Evolutionary conservation across 92 coral and sea anemone genomes (phyloP), one percentile per base, ranked within the genome.

Genomic region (Bergia puertoricense): DNA sequence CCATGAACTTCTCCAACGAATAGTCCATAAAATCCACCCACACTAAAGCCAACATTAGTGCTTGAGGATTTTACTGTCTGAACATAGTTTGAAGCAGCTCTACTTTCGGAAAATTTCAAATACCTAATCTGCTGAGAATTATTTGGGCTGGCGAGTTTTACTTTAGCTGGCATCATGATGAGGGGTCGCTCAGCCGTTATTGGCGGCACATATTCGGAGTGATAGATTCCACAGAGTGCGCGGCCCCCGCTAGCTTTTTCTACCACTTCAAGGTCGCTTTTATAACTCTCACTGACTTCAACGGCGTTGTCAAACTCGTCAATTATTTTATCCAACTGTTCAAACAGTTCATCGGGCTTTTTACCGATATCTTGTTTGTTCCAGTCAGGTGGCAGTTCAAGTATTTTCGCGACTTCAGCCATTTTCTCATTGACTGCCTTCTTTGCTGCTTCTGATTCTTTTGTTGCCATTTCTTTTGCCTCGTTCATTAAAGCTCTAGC

Each of bases 301-400:
- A 90, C 86, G 7, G 23, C 87, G n/a, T 38, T 72, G 82, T 54
- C 79, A 86, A 41, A 85, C 36, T 71, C 23, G 7, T 69, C 41
- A 41, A 86, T 66, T 71, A 90, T 80, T 38, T 67, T 48, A 56
- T 86, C 86, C 42, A 90, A 54, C 59, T 78, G 81, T 78, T 85
- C 62, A 18, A 90, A 71, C 43, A 78, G 30, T 40, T 90, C 51
- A 2, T 90, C 86, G 39, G 86, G 89, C 38, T 75, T 2, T 1
- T 48, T 5, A 1, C 57, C 85, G 41, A 42, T 23, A 41, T 86
- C 90, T 57, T 68, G 82, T 38, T 71, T 86, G 45, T 48, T 69
- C 92, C 92, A 90, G 48, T 86, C 86, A 1, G 86, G 38, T 13
- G 92, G 92, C 4, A 90, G 89, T 43, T 90, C 89, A 69, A 85